Percentiles rank a stretch among this genome's conserved stretches.
These are phyloP conservation scores for Myiagra hebetior DNA, from an alignment of 2,113 vertebrate species.

Conservation along the genomic window DNA sequence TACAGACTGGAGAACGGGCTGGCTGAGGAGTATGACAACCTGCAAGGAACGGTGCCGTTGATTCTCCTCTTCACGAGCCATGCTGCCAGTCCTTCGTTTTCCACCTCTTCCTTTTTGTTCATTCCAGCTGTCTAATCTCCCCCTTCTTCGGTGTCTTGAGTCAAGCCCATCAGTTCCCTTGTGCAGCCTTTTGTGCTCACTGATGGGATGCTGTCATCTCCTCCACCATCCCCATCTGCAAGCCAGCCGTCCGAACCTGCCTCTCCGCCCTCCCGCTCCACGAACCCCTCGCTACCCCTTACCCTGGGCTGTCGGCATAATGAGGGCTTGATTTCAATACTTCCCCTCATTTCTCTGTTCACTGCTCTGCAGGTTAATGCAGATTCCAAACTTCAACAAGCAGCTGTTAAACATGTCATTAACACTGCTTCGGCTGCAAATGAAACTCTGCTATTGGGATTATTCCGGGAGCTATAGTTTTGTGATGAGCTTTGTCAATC, in stretches of 20 bases:
- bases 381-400: slow-evolving; percentile 88
- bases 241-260: slow-evolving; percentile 20
- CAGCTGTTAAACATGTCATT: slow-evolving; percentile 91
- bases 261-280: background rate
- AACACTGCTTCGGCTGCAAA: slow-evolving; percentile 82
- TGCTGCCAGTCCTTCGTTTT: background rate
- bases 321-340: slow-evolving; percentile 85
- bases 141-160: background rate
- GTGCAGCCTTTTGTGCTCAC: slow-evolving; percentile 35
- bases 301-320: slow-evolving; percentile 77
- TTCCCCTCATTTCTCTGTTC: slow-evolving; percentile 79
- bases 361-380: slow-evolving; percentile 86
- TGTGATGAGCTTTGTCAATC: slow-evolving; percentile 87
- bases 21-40: background rate
- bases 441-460: slow-evolving; percentile 84
- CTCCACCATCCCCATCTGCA: slow-evolving; percentile 28
- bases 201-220: slow-evolving; percentile 58
- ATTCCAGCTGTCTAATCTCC: background rate
- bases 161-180: background rate
- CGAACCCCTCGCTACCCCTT: slow-evolving; percentile 42
- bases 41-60: fast-evolving
- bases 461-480: slow-evolving; percentile 80
- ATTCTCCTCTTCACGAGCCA: background rate
- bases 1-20: fast-evolving
- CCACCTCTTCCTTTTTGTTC: background rate